Evolutionary conservation across 2,797 vertebrate genomes (phyloP).

Genomic region (Fistularia commersonii): DNA sequence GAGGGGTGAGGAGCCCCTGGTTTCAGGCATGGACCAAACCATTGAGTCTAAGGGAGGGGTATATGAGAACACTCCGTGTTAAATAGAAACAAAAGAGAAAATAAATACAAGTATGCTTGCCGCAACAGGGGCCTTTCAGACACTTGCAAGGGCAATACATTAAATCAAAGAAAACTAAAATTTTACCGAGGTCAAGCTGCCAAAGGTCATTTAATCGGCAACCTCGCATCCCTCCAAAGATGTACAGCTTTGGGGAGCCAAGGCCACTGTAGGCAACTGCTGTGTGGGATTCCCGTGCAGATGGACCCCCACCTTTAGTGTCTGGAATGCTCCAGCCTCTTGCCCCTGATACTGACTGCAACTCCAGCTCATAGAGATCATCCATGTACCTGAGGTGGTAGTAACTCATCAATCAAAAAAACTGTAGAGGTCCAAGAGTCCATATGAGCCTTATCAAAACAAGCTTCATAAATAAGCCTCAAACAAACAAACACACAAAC

Average conservation of each 20-base stretch:
- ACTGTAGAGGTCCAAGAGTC: too few relatives aligned
- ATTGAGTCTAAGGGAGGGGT: slow-evolving; percentile 81
- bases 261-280: slow-evolving; percentile 81
- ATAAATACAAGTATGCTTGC: too few relatives aligned
- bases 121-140: too few relatives aligned
- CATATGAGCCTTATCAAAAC: too few relatives aligned
- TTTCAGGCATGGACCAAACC: slow-evolving; percentile 88
- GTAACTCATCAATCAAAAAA: too few relatives aligned
- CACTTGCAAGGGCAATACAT: background rate
- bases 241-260: slow-evolving; percentile 85
- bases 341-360: slow-evolving; percentile 87
- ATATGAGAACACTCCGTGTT: too few relatives aligned
- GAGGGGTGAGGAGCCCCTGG: slow-evolving; percentile 81
- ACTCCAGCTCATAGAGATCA: slow-evolving; percentile 94
- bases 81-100: too few relatives aligned
- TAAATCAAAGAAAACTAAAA: background rate
- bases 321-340: slow-evolving; percentile 89
- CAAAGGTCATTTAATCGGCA: slow-evolving; percentile 89
- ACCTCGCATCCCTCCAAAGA: slow-evolving; percentile 97
- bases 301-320: slow-evolving; percentile 84
- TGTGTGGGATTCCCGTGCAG: slow-evolving; percentile 91
- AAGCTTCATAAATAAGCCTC: too few relatives aligned
- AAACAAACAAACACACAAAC: too few relatives aligned
- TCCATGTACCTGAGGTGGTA: slow-evolving; percentile 82
- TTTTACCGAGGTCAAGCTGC: slow-evolving; percentile 90